Percentiles rank a stretch among this genome's conserved stretches.
These are phyloP conservation scores for Drosophila meridiana DNA, from an alignment of 2,888 invertebrate species.

Conservation along the genomic window DNA sequence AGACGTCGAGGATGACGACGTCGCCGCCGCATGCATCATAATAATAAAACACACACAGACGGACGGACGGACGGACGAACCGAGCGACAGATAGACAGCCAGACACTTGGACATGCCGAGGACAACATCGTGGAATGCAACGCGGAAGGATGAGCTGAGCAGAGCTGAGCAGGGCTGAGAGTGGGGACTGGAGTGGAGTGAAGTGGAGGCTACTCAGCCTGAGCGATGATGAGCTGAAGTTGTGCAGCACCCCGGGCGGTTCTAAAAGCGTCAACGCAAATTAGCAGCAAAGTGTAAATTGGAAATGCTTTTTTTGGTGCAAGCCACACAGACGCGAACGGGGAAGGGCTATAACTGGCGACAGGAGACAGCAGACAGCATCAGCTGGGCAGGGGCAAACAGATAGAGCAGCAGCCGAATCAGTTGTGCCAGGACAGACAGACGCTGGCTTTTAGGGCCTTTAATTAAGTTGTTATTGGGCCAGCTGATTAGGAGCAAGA, in stretches of 20 bases:
- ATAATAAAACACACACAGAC: conserved; percentile 74
- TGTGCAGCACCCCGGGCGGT: conserved; percentile 71
- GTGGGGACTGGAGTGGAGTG: neutral
- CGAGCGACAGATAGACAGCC: conserved; percentile 29
- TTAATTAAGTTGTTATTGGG: conserved; percentile 77
- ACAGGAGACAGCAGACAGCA: neutral
- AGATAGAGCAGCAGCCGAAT: conserved; percentile 5
- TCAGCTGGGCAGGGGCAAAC: neutral
- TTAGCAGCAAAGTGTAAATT: conserved; percentile 82
- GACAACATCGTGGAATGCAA: conserved; percentile 70
- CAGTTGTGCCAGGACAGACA: conserved; percentile 16
- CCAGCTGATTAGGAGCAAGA: conserved; percentile 70
- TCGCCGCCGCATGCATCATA: conserved; percentile 75
- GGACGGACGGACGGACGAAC: conserved; percentile 14
- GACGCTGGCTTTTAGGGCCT: conserved; percentile 65
- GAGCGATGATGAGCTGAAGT: conserved; percentile 47
- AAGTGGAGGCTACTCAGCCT: conserved; percentile 21
- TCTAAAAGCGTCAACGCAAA: conserved; percentile 80
- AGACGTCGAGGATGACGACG: conserved; percentile 58
- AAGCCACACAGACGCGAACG: conserved; percentile 57
- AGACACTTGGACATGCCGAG: conserved; percentile 74
- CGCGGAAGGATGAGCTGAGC: conserved; percentile 42
- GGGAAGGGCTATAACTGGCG: neutral
- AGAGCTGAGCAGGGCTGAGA: neutral
- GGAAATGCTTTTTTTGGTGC: conserved; percentile 81